Base-by-base conservation (phyloP, 2,113 vertebrate species). In the Dermatemys mawii region DNA sequence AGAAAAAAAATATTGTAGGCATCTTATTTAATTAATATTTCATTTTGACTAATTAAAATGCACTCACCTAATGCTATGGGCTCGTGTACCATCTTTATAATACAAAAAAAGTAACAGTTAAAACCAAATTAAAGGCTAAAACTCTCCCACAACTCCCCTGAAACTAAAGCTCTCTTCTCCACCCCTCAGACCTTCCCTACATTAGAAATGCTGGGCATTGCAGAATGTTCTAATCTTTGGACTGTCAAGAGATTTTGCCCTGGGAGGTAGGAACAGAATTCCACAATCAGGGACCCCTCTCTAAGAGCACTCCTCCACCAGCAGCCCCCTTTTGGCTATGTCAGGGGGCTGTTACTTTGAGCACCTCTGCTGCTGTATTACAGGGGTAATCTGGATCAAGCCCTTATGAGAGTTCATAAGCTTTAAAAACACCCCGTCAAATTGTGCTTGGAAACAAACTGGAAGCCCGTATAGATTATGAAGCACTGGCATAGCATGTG, bases 21-120 rank as follows among this genome's bases (percentile, higher is more conserved):
- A 73, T 92, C 50, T 93, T 94, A 57, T 38, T 81, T 83, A 81
- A 78, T 44, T 79, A 67, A 26, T 78, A 29, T 67, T 95, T 87
- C 53, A 48, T 67, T 81, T 46, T 87, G 53, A 83, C 83, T 78
- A 78, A 24, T 27, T 90, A 44, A 80, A 82, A 89, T 6, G 4
- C 17, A 75, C 78, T 88, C 0, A 49, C 76, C 90, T 5, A 41
- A 3, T 81, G 82, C 41, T 73, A 27, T 81, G 78, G 38, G 29
- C 22, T 92, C 7, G 53, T 2, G 8, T 48, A 50, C 51, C 27
- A 78, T 0, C 0, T 46, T 81, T 27, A 53, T 6, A n/a, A 53
- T 49, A 6, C 57, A 35, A 60, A 82, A 89, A 10, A 2, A 35
- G 2, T 22, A 79, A 51, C 13, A 41, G 81, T 89, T 67, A 89